Conservation (phyloP, 2,113 vertebrate species). For the Pelecanus crispus region DNA sequence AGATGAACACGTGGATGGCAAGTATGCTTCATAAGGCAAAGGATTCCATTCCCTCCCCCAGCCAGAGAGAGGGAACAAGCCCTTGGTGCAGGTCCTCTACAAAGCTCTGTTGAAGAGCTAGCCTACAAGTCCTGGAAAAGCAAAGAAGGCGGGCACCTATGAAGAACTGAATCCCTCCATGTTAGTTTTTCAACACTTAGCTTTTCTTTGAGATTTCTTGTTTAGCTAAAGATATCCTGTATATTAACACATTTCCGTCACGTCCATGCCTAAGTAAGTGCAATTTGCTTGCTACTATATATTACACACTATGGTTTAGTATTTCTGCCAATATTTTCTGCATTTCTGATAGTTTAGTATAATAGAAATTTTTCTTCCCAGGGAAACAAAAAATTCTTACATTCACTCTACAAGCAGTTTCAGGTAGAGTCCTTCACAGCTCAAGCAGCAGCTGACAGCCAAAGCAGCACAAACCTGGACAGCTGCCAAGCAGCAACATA, state of each 20-base stretch:
- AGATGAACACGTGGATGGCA: fast-evolving
- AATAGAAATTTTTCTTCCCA: not conserved
- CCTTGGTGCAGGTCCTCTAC: not conserved
- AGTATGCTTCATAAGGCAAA: not conserved
- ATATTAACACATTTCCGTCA: not conserved
- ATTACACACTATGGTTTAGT: not conserved
- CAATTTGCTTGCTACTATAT: not conserved
- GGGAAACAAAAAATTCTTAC: not conserved
- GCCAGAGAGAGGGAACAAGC: not conserved
- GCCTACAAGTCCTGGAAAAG: not conserved
- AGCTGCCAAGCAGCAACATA: not conserved
- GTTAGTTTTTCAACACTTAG: not conserved
- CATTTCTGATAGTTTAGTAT: not conserved
- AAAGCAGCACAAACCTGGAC: not conserved
- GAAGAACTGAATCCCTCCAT: not conserved
- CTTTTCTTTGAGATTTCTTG: not conserved
- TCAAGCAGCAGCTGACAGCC: not conserved
- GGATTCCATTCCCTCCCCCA: not conserved
- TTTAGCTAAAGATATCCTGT: not conserved
- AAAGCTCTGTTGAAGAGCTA: not conserved
- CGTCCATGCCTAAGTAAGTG: not conserved
- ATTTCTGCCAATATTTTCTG: not conserved
- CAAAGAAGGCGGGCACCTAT: not conserved
- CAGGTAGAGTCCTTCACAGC: not conserved
- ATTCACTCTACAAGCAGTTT: not conserved